A percentile compares a stretch with the other conserved stretches of the same genome.
These are phyloP conservation scores for sheep (Ovis aries) DNA, from an alignment of 2,113 vertebrate species.

Conservation along the genomic window ARS-UI_Ramb_v3.0 NC_056054.1:171018001-171018500, in stretches of 20 bases:
- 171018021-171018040: background rate
- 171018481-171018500: background rate
- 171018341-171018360: background rate
- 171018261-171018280: background rate
- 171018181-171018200: background rate
- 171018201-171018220: background rate
- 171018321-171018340: background rate
- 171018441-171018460: background rate
- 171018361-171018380: background rate
- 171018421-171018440: background rate
- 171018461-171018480: background rate
- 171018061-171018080: background rate
- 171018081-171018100: slow-evolving; percentile 21
- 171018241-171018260: background rate
- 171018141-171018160: background rate
- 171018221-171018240: background rate
- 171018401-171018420: background rate
- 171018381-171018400: background rate
- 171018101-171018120: slow-evolving; percentile 2
- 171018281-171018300: background rate
- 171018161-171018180: background rate
- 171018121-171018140: background rate
- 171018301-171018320: background rate
- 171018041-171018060: slow-evolving; percentile 5
- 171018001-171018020: slow-evolving; percentile 23